These are phyloP conservation scores for Synaphobranchus kaupii DNA, from an alignment of 2,797 vertebrate genomes.

Conservation along the genomic window DNA sequence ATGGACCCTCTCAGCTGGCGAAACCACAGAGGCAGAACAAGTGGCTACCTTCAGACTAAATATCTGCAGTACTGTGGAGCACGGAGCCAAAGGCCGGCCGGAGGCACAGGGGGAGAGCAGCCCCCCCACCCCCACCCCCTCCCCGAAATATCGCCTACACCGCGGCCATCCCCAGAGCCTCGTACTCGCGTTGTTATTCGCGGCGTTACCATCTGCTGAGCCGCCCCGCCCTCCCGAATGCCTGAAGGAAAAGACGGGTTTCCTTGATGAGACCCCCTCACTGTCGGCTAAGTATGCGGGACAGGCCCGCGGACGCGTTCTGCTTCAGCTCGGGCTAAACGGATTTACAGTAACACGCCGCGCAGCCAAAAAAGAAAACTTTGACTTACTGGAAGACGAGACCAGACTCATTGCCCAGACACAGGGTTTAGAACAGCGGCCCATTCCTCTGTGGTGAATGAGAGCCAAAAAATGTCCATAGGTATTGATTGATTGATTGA, in stretches of 20 bases:
- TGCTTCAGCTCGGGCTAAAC: not conserved
- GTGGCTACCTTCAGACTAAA: not conserved
- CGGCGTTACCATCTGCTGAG: conserved; percentile 21
- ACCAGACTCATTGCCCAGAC: not conserved
- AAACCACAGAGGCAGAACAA: not conserved
- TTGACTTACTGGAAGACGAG: not conserved
- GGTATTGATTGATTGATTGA: too few relatives aligned
- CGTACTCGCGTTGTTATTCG: not conserved
- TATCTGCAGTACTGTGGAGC: not conserved
- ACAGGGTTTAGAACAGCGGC: not conserved
- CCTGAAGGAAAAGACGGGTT: conserved; percentile 25
- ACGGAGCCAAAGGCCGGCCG: not conserved
- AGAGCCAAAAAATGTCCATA: not conserved
- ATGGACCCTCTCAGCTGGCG: not conserved
- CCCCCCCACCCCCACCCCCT: not conserved
- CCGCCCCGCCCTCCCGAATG: conserved; percentile 19
- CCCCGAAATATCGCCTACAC: conserved; percentile 6
- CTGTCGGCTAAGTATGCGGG: conserved; percentile 21
- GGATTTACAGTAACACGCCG: not conserved
- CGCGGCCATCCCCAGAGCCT: not conserved
- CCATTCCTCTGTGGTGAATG: not conserved
- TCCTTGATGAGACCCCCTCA: conserved; percentile 29
- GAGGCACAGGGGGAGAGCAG: not conserved
- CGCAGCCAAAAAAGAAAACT: not conserved
- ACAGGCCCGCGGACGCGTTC: not conserved